Base-by-base conservation (phyloP, 2,113 vertebrate genomes). In the Corythoichthys intestinalis region DNA sequence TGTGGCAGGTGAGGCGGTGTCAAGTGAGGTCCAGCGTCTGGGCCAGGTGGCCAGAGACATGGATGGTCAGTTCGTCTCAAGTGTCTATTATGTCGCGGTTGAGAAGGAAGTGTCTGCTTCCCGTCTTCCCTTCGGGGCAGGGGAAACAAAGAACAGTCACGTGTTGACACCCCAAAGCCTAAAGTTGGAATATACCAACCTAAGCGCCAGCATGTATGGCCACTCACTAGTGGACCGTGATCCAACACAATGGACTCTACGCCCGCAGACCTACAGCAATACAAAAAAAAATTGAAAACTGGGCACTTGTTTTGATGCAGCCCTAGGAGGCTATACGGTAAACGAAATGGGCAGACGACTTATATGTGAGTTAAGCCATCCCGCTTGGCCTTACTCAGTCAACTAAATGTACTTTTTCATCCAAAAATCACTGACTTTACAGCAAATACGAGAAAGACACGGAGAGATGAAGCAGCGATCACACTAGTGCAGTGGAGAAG, bases 31-130 rank as follows among this genome's bases (percentile, higher is more conserved):
- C 86, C 78, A 70, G 63, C 53, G 65, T 84, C 86, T 87, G 79
- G 83, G 38, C 84, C 89, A 86, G 86, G 87, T 90, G 89, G 85
- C 86, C 73, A 64, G 78, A 86, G 80, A 85, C 88, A 88, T 86
- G 88, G 86, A 86, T 88, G 87, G 87, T 87, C 87, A 89, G 87
- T 80, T 88, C 79, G 54, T 68, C 85, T 90, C 86, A 0, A 84
- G 75, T 88, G 87, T 90, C 87, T 56, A 53, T 84, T 86, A 60
- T 71, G 64, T 52, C 65, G 39, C 50, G 35, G 63, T 52, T 56
- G 71, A 73, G 72, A 71, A 73, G 75, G 86, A 88, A 86, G 78
- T 72, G 80, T 83, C 63, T 83, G 75, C 66, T 88, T 89, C 89
- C 86, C 75, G 73, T 75, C 67, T 74, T 67, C 82, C 73, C 85